Evolutionary conservation across 2,888 invertebrate species (phyloP).

Genomic region (Thereva unica): DNA sequence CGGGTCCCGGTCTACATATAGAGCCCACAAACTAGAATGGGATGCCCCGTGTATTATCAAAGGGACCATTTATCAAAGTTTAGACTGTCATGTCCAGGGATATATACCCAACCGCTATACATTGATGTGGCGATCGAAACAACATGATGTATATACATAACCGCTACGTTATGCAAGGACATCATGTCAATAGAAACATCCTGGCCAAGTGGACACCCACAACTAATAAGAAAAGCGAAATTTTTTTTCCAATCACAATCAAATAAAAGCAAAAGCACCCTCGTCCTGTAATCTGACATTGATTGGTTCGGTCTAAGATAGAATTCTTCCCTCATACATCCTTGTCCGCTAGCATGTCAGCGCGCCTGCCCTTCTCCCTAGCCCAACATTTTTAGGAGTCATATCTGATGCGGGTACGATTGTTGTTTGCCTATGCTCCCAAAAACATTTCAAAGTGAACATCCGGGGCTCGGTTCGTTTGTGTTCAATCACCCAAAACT

Average conservation of each 20-base stretch:
- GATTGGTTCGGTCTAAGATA: conserved; percentile 4
- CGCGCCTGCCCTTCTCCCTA: neutral
- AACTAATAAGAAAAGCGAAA: too few relatives aligned
- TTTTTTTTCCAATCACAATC: neutral
- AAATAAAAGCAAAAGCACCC: neutral
- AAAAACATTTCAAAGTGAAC: conserved; percentile 1
- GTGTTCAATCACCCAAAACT: conserved; percentile 7
- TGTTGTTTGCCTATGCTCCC: neutral
- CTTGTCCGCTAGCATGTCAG: neutral
- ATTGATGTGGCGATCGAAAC: too few relatives aligned
- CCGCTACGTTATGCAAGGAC: too few relatives aligned
- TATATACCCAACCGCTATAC: neutral
- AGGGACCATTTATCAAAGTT: conserved; percentile 21
- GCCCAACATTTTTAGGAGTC: neutral
- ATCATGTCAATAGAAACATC: too few relatives aligned
- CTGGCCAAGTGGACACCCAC: too few relatives aligned
- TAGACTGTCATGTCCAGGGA: conserved; percentile 1
- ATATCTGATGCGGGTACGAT: neutral
- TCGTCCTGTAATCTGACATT: conserved; percentile 1
- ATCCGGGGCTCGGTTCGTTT: neutral
- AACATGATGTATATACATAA: too few relatives aligned
- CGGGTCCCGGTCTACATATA: too few relatives aligned
- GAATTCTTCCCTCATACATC: neutral
- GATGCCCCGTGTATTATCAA: neutral
- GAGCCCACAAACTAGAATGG: too few relatives aligned